Conservation (phyloP, 2,888 invertebrate genomes). For the Caenorhabditis wallacei region DNA sequence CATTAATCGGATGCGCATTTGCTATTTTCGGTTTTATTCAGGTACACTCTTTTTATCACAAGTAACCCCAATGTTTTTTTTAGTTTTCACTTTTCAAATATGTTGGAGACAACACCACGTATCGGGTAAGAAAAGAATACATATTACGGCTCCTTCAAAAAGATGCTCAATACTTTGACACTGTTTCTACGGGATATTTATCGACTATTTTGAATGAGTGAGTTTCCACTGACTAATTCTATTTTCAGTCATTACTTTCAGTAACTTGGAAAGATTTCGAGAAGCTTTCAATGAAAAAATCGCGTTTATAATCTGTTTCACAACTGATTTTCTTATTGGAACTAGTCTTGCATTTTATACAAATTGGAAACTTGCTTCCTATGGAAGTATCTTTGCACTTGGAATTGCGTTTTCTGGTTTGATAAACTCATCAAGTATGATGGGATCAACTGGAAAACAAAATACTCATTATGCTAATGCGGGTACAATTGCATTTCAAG, state of each 20-base stretch:
- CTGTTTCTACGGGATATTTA: slow-evolving; percentile 84
- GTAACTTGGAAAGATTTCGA: slow-evolving; percentile 79
- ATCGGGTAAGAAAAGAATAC: slow-evolving; percentile 84
- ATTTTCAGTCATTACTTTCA: slow-evolving; percentile 48
- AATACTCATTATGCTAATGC: slow-evolving; percentile 45
- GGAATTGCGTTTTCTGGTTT: slow-evolving; percentile 76
- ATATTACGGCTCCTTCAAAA: slow-evolving; percentile 83
- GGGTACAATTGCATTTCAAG: slow-evolving; percentile 52
- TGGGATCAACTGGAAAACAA: slow-evolving; percentile 41
- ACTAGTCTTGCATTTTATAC: slow-evolving; percentile 72
- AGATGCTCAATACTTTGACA: slow-evolving; percentile 84
- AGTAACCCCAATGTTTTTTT: neutral
- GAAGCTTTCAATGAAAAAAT: slow-evolving; percentile 80
- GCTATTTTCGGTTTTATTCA: slow-evolving; percentile 46
- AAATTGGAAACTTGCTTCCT: slow-evolving; percentile 79
- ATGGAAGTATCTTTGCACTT: slow-evolving; percentile 80
- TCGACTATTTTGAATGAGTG: slow-evolving; percentile 85
- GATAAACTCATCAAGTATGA: slow-evolving; percentile 72
- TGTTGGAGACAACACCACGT: slow-evolving; percentile 84
- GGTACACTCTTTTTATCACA: neutral
- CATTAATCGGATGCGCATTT: slow-evolving; percentile 33
- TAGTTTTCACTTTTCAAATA: slow-evolving; percentile 81
- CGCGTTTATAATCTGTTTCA: slow-evolving; percentile 72
- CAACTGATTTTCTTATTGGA: slow-evolving; percentile 62
- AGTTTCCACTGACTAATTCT: slow-evolving; percentile 53